Evolutionary conservation across 2,797 vertebrate genomes (phyloP), one percentile per base, ranked within the genome.

Genomic region (Macroramphosus scolopax): DNA sequence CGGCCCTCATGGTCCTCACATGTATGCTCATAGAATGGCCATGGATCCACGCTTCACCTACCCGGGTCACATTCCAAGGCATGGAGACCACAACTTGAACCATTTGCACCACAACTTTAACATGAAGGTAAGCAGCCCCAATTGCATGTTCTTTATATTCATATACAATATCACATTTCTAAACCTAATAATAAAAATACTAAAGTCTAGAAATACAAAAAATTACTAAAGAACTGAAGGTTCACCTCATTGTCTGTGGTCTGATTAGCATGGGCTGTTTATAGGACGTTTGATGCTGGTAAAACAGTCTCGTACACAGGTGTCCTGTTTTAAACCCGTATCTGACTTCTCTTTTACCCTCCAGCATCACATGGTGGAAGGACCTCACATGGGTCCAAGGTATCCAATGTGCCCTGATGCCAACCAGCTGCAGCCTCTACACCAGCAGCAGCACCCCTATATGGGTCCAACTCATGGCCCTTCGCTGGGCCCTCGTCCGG

Each of bases 41-140:
- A 89, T 92, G 1, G 93, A 95, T 31, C 84, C 92, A 17, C 75
- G 87, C 0, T 90, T 89, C 9, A 50, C 89, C 9, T 94, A 91
- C 2, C 77, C 87, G 32, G 87, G 90, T 12, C 90, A 92, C 11
- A 91, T 94, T 34, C 82, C 87, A 5, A 89, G 92, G 15, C 89
- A 90, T 0, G 88, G 91, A 52, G 92, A 93, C 5, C 90, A 90
- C 0, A 49, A 65, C 39, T 80, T 90, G 14, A 93, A 90, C 63
- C 89, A 67, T 37, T 38, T 89, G 30, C 80, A 82, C 29, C 89
- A 86, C 65, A 89, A 87, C 73, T 95, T 91, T 61, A 85, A 85
- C 54, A 85, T 95, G 83, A 95, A 95, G 93, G 96, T 98, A 80
- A 56, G 63, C 31, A 47, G 2, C 22, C 18, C 7, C 6, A 22